Evolutionary conservation across 1,140 invertebrate species (phyloP).

Genomic region (Drosophila pachea): DNA sequence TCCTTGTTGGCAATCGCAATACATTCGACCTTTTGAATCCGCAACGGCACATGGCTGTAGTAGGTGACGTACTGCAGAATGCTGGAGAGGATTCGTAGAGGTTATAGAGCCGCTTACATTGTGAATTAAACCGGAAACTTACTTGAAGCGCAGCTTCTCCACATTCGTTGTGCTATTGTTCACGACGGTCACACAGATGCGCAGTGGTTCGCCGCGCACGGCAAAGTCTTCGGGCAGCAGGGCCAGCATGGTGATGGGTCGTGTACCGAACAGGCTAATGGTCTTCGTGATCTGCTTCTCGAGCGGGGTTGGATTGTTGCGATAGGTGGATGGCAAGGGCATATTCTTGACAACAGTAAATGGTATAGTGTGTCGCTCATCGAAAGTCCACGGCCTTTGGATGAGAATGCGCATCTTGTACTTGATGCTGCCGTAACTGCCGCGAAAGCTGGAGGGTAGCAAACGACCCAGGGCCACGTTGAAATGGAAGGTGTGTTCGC

Average conservation of each 20-base stretch:
- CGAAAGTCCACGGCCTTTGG: slow-evolving; percentile 73
- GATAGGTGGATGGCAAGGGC: slow-evolving; percentile 51
- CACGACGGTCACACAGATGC: slow-evolving; percentile 73
- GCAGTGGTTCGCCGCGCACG: slow-evolving; percentile 67
- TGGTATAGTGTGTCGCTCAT: slow-evolving; percentile 70
- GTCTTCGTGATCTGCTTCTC: slow-evolving; percentile 76
- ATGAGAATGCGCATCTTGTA: slow-evolving; percentile 77
- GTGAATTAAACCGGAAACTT: not conserved
- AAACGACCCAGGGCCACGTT: slow-evolving; percentile 54
- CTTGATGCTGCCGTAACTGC: slow-evolving; percentile 74
- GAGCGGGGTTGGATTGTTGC: slow-evolving; percentile 55
- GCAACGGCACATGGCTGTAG: slow-evolving; percentile 68
- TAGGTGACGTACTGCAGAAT: slow-evolving; percentile 68
- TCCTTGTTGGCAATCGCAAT: slow-evolving; percentile 68
- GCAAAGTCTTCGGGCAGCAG: slow-evolving; percentile 67
- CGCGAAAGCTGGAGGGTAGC: slow-evolving; percentile 70
- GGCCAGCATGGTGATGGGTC: slow-evolving; percentile 72
- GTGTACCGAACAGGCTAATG: slow-evolving; percentile 72
- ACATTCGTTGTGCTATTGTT: slow-evolving; percentile 76
- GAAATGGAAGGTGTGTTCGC: slow-evolving; percentile 72
- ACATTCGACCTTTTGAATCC: slow-evolving; percentile 70
- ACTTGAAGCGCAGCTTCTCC: slow-evolving; percentile 73
- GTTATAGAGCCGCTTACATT: too few relatives aligned
- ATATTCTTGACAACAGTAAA: slow-evolving; percentile 70
- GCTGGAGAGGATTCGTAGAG: not conserved